Evolutionary conservation across 1,140 invertebrate genomes (phyloP), one percentile per base, ranked within the genome.

Genomic region (Fopius arisanus): DNA sequence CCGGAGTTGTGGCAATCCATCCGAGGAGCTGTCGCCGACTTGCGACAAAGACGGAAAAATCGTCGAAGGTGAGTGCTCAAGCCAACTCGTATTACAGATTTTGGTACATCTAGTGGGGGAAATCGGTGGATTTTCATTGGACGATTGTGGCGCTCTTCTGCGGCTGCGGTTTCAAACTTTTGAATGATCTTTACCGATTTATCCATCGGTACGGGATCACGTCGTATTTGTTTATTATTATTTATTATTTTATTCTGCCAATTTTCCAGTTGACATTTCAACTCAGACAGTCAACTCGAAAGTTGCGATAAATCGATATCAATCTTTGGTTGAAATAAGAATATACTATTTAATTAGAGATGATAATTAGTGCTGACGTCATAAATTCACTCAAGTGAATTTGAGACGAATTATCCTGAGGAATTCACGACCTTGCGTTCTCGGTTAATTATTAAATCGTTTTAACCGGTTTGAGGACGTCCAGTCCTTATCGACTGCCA

Each of bases 21-120:
- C 69, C 73, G 37, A 70, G 59, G 74, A 40, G 41, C 41, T 74
- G 63, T 72, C 63, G 21, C 69, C 28, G 71, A 71, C 21, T 71
- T 28, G 62, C 40, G 23, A 65, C 23, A 54, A 41, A 62, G 10
- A 59, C 70, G 41, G 29, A 12, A 69, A 14, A 40, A 26, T n/a
- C 0, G 63, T n/a, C 59, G 37, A 66, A 72, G 59, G 59, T 72
- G 62, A 65, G 62, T 33, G 33, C 12, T 23, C 67, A 75, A 62
- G 40, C 54, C 54, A 23, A 12, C 19, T 3, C 9, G 19, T 23
- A 10, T 7, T 59, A 19, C 33, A 16, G 19, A 43, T 12, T 48
- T 37, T 26, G 26, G 28, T 29, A 33, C 29, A 26, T 37, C 7
- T 7, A 12, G 33, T 3, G 70, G 54, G 70, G 59, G 66, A 66